Conservation (phyloP, 2,797 vertebrate species). For the Eleutherodactylus coqui region DNA sequence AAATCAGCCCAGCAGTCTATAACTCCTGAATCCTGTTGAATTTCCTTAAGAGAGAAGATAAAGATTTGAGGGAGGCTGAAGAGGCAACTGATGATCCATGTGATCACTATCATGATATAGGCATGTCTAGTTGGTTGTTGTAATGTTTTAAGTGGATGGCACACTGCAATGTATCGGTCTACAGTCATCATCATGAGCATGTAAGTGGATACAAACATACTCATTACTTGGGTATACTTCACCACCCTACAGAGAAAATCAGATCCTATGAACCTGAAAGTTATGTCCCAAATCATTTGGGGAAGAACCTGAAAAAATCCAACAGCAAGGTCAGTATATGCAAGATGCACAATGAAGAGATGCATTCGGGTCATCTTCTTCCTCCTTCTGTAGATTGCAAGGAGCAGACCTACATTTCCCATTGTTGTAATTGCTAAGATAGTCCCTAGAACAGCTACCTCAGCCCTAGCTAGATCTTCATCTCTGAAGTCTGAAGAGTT, state of each 20-base stretch:
- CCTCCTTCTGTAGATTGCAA: constrained; percentile 76
- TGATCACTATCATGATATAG: constrained; percentile 82
- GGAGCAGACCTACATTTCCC: constrained; percentile 84
- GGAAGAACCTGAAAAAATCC: constrained; percentile 93
- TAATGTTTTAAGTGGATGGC: constrained; percentile 89
- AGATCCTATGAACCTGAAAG: constrained; percentile 88
- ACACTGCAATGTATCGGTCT: constrained; percentile 94
- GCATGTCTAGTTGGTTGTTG: constrained; percentile 82
- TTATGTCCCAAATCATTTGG: constrained; percentile 95
- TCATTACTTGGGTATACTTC: constrained; percentile 96
- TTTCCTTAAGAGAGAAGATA: constrained; percentile 90
- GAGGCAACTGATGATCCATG: constrained; percentile 86
- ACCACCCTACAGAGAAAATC: constrained; percentile 87
- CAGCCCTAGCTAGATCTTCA: constrained; percentile 87
- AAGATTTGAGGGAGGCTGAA: constrained; percentile 92
- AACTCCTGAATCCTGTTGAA: constrained; percentile 81
- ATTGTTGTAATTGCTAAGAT: constrained; percentile 80
- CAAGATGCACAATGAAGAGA: constrained; percentile 90
- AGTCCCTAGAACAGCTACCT: constrained; percentile 84
- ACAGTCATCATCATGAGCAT: constrained; percentile 95
- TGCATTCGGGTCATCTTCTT: constrained; percentile 87
- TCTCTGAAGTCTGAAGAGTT: constrained; percentile 74
- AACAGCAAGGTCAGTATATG: constrained; percentile 86
- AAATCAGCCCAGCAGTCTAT: constrained; percentile 94
- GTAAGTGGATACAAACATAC: constrained; percentile 98